Base-by-base conservation (phyloP, 2,113 vertebrate species). In the Gallinago media region DNA sequence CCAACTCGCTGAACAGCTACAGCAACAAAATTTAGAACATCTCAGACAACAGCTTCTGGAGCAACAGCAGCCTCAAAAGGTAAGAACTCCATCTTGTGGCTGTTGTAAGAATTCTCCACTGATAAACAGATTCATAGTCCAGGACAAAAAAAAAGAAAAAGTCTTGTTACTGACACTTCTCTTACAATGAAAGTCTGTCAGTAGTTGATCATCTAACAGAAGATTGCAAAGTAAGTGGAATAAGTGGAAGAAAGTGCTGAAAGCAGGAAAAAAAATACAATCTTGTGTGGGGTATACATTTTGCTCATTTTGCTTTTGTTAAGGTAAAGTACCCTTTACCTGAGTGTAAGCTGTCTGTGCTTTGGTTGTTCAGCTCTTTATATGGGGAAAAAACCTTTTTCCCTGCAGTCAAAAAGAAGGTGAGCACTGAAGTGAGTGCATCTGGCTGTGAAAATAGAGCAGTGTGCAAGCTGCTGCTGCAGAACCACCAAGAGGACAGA, bases 21-120 rank as follows among this genome's bases (percentile, higher is more conserved):
- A 99, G 70, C 99, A 99, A 83, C 99, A 99, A 97, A 99, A 99
- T 94, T 97, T 99, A 74, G 99, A 99, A 94, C 99, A 99, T 96
- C 99, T 99, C 92, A 98, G 99, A 92, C 99, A 99, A 62, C 99
- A 99, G 88, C 98, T 99, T 76, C 83, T 99, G 72, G 99, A 99
- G 61, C 98, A 98, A 54, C 98, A 98, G 79, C 98, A 97, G 82
- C 98, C 98, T 88, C 97, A 97, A 85, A 99, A 99, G 99, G 99
- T 99, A 96, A 38, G 84, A 87, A 54, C 92, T 87, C 94, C 96
- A 94, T 80, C 97, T 97, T 96, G 94, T 97, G 97, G 96, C 76
- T 83, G 19, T 89, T 5, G 3, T 38, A 36, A 61, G 94, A 83
- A 87, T 66, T 94, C 6, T 88, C 14, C 5, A 7, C 29, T 58